These are phyloP conservation scores for Heliangelus exortis DNA, from an alignment of 2,797 vertebrate species.

Conservation along the genomic window DNA sequence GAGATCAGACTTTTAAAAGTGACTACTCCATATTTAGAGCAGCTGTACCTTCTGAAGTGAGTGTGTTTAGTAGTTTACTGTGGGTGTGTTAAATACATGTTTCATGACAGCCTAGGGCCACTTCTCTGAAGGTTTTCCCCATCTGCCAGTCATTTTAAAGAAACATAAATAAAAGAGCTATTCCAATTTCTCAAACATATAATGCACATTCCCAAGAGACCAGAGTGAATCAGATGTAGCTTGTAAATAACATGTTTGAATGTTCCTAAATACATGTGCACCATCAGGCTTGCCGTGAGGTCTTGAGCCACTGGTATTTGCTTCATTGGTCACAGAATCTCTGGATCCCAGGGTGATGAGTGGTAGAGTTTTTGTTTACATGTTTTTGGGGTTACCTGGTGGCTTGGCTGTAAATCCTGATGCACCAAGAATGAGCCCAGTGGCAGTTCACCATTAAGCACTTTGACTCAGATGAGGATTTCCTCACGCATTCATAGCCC, in stretches of 20 bases:
- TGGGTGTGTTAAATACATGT: conserved; percentile 61
- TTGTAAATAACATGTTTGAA: conserved; percentile 62
- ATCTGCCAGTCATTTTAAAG: conserved; percentile 65
- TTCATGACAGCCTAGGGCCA: conserved; percentile 60
- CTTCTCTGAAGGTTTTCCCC: conserved; percentile 62
- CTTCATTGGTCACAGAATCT: not conserved
- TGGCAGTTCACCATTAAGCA: not conserved
- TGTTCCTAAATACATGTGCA: conserved; percentile 30
- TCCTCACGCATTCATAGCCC: not conserved
- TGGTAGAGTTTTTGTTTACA: not conserved
- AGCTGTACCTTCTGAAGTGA: conserved; percentile 33
- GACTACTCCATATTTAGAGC: not conserved
- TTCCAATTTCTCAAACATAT: conserved; percentile 57
- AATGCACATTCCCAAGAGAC: conserved; percentile 5
- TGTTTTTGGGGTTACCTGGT: not conserved
- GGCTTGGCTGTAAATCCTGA: not conserved
- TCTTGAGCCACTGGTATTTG: conserved; percentile 33
- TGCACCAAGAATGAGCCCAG: not conserved
- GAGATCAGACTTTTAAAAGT: conserved; percentile 17
- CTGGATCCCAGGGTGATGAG: not conserved
- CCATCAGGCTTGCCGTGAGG: not conserved
- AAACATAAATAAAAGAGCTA: conserved; percentile 63
- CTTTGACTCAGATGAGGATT: not conserved
- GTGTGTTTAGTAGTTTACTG: conserved; percentile 36
- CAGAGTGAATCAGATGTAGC: conserved; percentile 44